These are phyloP conservation scores for Zaprionus lachaisei DNA, from an alignment of 1,140 invertebrate species.

Conservation along the genomic window DNA sequence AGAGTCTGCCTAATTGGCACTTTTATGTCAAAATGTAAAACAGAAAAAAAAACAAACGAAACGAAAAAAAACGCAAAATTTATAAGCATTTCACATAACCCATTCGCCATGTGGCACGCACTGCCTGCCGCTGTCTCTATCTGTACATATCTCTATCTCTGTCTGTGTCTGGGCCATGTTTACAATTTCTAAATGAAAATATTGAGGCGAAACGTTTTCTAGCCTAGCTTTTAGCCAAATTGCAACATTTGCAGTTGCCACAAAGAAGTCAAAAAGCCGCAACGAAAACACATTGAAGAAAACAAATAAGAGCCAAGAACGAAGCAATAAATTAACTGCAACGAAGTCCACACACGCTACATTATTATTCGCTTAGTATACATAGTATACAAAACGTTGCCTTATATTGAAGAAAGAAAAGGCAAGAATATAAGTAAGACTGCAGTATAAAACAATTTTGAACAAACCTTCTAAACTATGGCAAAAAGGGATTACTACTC, in stretches of 20 bases:
- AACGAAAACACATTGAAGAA: slow-evolving; percentile 9
- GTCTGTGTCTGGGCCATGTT: slow-evolving; percentile 72
- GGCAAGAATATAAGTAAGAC: neutral
- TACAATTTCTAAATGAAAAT: slow-evolving; percentile 60
- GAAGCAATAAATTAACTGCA: slow-evolving; percentile 10
- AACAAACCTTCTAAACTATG: too few species aligned
- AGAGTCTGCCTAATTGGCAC: slow-evolving; percentile 67
- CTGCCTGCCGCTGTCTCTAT: slow-evolving; percentile 4
- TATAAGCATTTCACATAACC: slow-evolving; percentile 65
- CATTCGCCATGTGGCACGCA: slow-evolving; percentile 71
- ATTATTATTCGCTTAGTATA: neutral
- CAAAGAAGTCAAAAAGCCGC: slow-evolving; percentile 37
- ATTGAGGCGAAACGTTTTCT: slow-evolving; percentile 62
- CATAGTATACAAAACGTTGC: neutral
- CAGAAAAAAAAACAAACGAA: slow-evolving; percentile 26
- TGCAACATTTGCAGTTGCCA: slow-evolving; percentile 57
- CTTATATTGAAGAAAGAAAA: neutral
- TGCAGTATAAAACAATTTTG: neutral
- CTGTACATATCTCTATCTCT: neutral
- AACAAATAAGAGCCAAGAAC: slow-evolving; percentile 9
- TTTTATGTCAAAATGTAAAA: slow-evolving; percentile 65
- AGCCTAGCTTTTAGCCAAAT: slow-evolving; percentile 77
- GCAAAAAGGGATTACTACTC: too few species aligned
- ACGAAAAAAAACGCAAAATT: slow-evolving; percentile 36
- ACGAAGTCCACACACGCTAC: slow-evolving; percentile 4